A percentile compares a stretch with the other conserved stretches of the same genome.
Conservation (phyloP, 2,797 vertebrate genomes). For the Poeciliopsis infans region DNA sequence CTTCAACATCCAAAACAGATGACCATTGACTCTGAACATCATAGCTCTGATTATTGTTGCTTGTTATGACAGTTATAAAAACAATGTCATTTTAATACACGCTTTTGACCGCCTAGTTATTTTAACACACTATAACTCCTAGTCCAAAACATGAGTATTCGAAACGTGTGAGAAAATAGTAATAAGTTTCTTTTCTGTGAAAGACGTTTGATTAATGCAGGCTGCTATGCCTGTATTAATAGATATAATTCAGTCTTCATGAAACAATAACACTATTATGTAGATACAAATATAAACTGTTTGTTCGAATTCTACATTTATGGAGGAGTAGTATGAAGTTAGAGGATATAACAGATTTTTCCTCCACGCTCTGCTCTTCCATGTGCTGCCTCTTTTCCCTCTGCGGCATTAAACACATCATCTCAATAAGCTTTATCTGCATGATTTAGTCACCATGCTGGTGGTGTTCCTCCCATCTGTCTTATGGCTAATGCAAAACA, state of each 20-base stretch:
- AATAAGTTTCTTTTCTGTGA: not conserved
- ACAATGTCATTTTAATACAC: not conserved
- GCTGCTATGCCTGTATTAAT: not conserved
- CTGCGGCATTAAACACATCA: slow-evolving; percentile 40
- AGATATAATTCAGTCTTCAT: not conserved
- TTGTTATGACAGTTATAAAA: not conserved
- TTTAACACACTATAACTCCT: not conserved
- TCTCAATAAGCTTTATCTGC: slow-evolving; percentile 37
- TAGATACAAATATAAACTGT: not conserved
- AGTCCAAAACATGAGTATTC: not conserved
- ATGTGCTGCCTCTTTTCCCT: slow-evolving; percentile 1
- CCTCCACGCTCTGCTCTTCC: not conserved
- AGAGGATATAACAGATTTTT: not conserved
- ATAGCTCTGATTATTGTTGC: not conserved
- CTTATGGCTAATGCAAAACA: slow-evolving; percentile 43
- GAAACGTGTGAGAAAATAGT: not conserved
- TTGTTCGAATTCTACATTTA: not conserved
- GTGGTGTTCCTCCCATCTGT: slow-evolving; percentile 32
- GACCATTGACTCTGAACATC: not conserved
- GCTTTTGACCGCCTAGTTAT: not conserved
- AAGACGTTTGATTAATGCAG: not conserved
- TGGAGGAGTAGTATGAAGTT: not conserved
- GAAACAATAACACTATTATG: not conserved
- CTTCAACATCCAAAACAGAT: not conserved
- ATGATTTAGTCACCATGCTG: slow-evolving; percentile 44